Base-by-base conservation (phyloP, 2,888 invertebrate species). In the Phortica okadai region DNA sequence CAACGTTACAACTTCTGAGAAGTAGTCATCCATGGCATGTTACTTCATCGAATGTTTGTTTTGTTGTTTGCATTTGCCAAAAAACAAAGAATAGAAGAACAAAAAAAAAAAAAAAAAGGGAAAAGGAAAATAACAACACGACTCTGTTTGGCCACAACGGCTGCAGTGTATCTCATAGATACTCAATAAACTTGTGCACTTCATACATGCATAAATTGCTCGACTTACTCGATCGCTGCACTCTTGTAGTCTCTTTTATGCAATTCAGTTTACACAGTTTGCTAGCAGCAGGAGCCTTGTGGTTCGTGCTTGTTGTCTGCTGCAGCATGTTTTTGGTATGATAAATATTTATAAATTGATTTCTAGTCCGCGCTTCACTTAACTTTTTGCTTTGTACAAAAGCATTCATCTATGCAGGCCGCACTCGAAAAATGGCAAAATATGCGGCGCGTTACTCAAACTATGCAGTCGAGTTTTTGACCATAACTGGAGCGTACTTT, bases 311-410 rank as follows among this genome's bases (percentile, higher is more conserved):
- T 50, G 44, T 16, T 50, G 58, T 64, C 50, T 16, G 16, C 67
- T 67, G 66, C 21, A 21, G 45, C 69, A 16, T 69, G 45, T 70
- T 33, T 70, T 66, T 62, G 74, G 44, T 67, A 77, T 74, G 75
- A 79, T 79, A 81, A 80, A 80, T 79, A 81, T 80, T 80, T 79
- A 79, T 79, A 81, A 80, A 80, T 80, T 79, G 81, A 81, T 79
- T 78, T 79, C 74, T 44, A 73, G 73, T 44, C 73, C 73, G 59
- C 58, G 73, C 70, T 70, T 54, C 70, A 70, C 50, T 70, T 21
- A 70, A 70, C 50, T 54, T 42, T 50, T 54, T 54, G 25, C 21
- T 14, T 33, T 70, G 54, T 50, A 21, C 42, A n/a, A n/a, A 33
- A 8, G 59, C 59, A 16, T 59, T 7, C 33, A 33, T 50, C 50